Percentiles rank a stretch among this genome's conserved stretches.
These are phyloP conservation scores for Tangara arthus DNA, from an alignment of 2,797 vertebrate genomes.

Conservation along the genomic window DNA sequence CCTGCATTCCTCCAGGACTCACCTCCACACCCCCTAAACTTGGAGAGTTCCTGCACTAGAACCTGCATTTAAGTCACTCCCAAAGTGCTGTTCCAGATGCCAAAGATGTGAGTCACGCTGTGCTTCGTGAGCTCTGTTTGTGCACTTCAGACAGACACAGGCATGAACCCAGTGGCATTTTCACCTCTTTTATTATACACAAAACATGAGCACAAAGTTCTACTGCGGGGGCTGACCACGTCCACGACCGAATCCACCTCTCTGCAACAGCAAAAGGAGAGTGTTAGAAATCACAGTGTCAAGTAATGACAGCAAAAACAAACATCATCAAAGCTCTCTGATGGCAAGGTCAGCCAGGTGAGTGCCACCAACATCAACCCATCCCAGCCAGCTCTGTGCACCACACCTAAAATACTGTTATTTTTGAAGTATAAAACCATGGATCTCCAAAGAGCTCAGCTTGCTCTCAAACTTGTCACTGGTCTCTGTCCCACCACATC, in stretches of 20 bases:
- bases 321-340: background rate
- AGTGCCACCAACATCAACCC: background rate
- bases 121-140: background rate
- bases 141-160: background rate
- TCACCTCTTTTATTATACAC: conserved; percentile 89
- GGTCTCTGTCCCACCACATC: background rate
- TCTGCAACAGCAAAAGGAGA: conserved; percentile 78
- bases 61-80: background rate
- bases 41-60: background rate
- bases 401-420: background rate
- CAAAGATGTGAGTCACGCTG: background rate
- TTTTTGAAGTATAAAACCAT: background rate
- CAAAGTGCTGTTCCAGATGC: background rate
- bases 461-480: background rate
- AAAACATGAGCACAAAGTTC: conserved; percentile 71
- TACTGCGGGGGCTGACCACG: conserved; percentile 97
- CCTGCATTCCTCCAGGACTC: background rate
- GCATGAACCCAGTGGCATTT: conserved; percentile 12
- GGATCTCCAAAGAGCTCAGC: background rate
- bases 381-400: background rate
- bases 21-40: background rate
- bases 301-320: background rate
- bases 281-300: background rate
- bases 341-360: background rate
- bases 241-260: conserved; percentile 96